phyloP scores from a whole-genome alignment of 2,113 vertebrate genomes.

The Emberiza fucata region DNA sequence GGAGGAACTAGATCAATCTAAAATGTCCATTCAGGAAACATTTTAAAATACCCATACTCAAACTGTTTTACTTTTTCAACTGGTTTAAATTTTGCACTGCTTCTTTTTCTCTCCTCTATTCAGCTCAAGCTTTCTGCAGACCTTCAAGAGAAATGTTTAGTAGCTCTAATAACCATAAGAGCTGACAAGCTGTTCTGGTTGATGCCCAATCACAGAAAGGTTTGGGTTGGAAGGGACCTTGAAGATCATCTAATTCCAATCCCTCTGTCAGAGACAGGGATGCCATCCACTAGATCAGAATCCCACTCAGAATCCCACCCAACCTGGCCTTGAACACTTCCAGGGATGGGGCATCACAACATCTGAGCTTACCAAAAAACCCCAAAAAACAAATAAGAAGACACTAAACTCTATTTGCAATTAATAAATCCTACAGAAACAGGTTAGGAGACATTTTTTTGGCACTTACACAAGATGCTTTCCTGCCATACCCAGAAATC shows the following conservation, averaged over 20 bases:
- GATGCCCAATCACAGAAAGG: neutral
- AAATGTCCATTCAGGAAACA: neutral
- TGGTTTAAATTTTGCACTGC: neutral
- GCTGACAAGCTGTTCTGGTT: neutral
- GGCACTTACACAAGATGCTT: neutral
- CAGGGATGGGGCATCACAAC: neutral
- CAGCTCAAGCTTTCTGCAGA: neutral
- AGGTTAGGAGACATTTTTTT: neutral
- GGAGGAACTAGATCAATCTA: neutral
- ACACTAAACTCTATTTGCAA: neutral
- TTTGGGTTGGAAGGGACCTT: neutral
- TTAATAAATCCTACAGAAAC: neutral
- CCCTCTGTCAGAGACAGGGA: neutral
- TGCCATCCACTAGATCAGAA: neutral
- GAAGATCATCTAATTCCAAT: neutral
- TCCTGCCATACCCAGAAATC: neutral
- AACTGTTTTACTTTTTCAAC: neutral
- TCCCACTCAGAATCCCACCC: neutral
- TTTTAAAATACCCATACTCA: neutral
- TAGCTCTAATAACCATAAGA: neutral
- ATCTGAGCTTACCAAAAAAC: neutral
- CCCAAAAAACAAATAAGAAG: neutral
- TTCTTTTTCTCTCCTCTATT: neutral
- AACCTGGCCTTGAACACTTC: neutral
- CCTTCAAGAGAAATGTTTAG: neutral